Percentiles rank a stretch among this genome's conserved stretches.
Evolutionary conservation across 2,797 vertebrate genomes (phyloP).

Genomic region (Lacerta agilis): DNA sequence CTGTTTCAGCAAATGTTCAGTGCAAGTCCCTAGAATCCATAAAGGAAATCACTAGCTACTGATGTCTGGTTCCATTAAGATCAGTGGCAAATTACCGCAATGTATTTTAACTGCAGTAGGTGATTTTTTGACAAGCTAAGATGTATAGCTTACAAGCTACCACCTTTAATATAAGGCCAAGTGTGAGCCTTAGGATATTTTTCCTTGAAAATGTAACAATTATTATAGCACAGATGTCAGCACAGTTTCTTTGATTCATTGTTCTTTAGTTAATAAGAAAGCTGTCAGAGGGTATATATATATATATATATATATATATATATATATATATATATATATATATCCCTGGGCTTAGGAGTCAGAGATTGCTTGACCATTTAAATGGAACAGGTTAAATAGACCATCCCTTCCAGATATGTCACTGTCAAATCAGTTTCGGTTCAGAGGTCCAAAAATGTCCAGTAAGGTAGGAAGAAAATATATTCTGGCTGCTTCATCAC

Average conservation of each 20-base stretch:
- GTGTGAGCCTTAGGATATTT: conserved; percentile 66
- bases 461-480: not conserved
- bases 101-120: conserved; percentile 67
- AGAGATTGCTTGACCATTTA: conserved; percentile 73
- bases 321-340: conserved; percentile 65
- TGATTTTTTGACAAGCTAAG: conserved; percentile 68
- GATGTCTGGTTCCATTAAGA: conserved; percentile 73
- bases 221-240: conserved; percentile 72
- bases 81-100: conserved; percentile 68
- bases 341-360: conserved; percentile 66
- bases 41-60: conserved; percentile 67
- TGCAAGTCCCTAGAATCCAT: conserved; percentile 63
- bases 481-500: not conserved
- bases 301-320: not conserved
- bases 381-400: conserved; percentile 74
- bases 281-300: conserved; percentile 71
- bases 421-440: conserved; percentile 65
- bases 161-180: conserved; percentile 72
- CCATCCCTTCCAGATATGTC: conserved; percentile 70
- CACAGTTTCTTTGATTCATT: conserved; percentile 74
- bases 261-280: conserved; percentile 76
- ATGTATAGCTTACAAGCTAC: conserved; percentile 69
- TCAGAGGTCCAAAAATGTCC: conserved; percentile 62
- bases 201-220: conserved; percentile 73
- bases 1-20: conserved; percentile 73